Percentiles rank a stretch among this genome's conserved stretches.
phyloP scores from a whole-genome alignment of 1,140 invertebrate species.

The Antheraea mylitta region DNA sequence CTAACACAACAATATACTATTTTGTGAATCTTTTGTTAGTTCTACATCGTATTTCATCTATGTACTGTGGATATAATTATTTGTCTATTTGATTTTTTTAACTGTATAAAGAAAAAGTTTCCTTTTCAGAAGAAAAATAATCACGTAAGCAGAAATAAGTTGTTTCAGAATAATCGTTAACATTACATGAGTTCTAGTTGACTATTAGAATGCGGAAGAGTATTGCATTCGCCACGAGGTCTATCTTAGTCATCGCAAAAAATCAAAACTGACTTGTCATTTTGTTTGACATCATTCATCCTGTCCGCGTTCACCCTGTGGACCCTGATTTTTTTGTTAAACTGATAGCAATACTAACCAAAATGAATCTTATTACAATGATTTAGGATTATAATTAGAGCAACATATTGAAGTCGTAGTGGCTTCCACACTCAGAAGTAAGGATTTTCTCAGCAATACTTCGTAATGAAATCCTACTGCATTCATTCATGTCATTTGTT shows the following conservation, averaged over 20 bases:
- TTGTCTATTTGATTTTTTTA: background rate
- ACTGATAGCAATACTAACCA: background rate
- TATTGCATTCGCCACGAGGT: slow-evolving; percentile 17
- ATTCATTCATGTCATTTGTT: slow-evolving; percentile 71
- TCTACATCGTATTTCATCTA: background rate
- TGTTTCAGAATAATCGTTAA: background rate
- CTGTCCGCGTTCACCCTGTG: slow-evolving; percentile 54
- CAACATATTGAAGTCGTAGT: background rate
- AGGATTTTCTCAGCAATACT: slow-evolving; percentile 56
- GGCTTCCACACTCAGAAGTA: slow-evolving; percentile 21
- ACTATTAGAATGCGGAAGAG: background rate
- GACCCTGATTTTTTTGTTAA: slow-evolving; percentile 47
- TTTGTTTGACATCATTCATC: slow-evolving; percentile 76
- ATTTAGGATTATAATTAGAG: slow-evolving; percentile 20
- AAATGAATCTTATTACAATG: slow-evolving; percentile 10
- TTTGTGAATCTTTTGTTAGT: background rate
- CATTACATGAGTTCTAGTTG: background rate
- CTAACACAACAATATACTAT: background rate
- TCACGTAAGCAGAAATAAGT: background rate
- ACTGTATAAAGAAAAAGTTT: no score
- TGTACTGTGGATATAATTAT: background rate
- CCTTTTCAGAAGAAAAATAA: no score
- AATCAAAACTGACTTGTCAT: slow-evolving; percentile 68
- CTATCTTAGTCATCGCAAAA: slow-evolving; percentile 57
- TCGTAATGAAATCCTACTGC: slow-evolving; percentile 67